phyloP scores from a whole-genome alignment of 2,888 invertebrate species.

The Brachypterus glaber region DNA sequence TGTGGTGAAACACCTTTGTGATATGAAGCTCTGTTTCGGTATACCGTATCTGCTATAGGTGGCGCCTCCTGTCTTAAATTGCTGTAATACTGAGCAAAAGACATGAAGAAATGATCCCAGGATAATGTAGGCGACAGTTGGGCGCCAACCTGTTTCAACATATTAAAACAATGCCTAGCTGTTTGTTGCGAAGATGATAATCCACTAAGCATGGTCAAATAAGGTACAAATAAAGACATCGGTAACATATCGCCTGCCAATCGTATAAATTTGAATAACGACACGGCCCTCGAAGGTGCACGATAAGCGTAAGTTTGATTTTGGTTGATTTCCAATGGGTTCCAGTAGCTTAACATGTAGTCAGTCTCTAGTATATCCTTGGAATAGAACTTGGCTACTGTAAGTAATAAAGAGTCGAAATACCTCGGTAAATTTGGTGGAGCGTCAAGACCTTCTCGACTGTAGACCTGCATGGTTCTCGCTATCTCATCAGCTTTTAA shows the following conservation, averaged over 20 bases:
- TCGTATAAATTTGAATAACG: constrained; percentile 83
- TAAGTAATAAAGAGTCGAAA: constrained; percentile 74
- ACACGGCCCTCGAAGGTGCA: constrained; percentile 57
- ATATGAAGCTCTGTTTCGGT: constrained; percentile 37
- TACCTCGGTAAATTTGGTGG: constrained; percentile 66
- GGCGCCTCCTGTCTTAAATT: constrained; percentile 61
- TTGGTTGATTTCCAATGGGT: constrained; percentile 44
- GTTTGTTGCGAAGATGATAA: constrained; percentile 67
- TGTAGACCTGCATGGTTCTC: constrained; percentile 56
- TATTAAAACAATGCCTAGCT: constrained; percentile 67
- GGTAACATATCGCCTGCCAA: constrained; percentile 80
- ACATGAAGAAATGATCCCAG: constrained; percentile 79
- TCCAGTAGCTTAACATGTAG: constrained; percentile 78
- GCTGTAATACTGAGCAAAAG: constrained; percentile 63
- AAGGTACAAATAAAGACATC: constrained; percentile 74
- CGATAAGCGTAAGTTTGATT: constrained; percentile 37
- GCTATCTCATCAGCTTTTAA: constrained; percentile 84
- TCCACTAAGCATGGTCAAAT: constrained; percentile 76
- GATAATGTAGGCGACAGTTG: constrained; percentile 46
- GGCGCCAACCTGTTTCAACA: constrained; percentile 52
- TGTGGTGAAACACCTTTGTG: constrained; percentile 63
- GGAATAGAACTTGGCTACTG: constrained; percentile 68
- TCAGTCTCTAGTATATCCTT: constrained; percentile 61
- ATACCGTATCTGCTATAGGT: constrained; percentile 55
- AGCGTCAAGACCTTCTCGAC: constrained; percentile 61